Evolutionary conservation across 2,888 invertebrate genomes (phyloP), one percentile per base, ranked within the genome.

Genomic region (Bruchidius siliquastri): DNA sequence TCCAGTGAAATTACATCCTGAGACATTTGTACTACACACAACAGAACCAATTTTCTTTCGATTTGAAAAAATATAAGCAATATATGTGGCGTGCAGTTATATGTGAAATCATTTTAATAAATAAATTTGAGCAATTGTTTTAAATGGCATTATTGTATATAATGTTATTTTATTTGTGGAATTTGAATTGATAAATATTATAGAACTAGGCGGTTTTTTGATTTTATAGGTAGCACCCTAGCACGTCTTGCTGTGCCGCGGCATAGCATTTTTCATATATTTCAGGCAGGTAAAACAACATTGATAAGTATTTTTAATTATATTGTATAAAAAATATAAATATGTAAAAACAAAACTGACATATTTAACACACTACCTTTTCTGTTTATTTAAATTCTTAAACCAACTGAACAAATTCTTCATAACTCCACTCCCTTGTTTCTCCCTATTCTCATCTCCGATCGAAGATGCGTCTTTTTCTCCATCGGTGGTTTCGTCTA

Each of bases 1-100:
- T 20, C 75, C 71, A n/a, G n/a, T 75, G 69, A 69, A 71, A 68
- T 21, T 74, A 18, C 71, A 74, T 71, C 68, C 68, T 10, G 21
- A 68, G 20, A 68, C 70, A 26, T 75, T 75, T 22, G 67, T 74
- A 6, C 8, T 72, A 0, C 72, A 67, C 20, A 68, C 71, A 8
- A 73, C 66, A 32, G 22, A 75, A 70, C 71, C 30, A 8, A 20
- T 75, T 2, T 71, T 68, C 18, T 20, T 75, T 2, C 72, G 30
- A 21, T 30, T 74, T 20, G 30, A 75, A 30, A 74, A 74, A 71
- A 74, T 75, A 21, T 72, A 20, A 70, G 3, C 26, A 26, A 26
- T 4, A 26, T 26, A 8, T 26, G 26, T n/a, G n/a, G n/a, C n/a
- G n/a, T n/a, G n/a, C n/a, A n/a, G 8, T 26, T 26, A 8, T 4